Evolutionary conservation across 2,888 invertebrate species (phyloP), one percentile per base, ranked within the genome.

Genomic region (Parnassius orleans): DNA sequence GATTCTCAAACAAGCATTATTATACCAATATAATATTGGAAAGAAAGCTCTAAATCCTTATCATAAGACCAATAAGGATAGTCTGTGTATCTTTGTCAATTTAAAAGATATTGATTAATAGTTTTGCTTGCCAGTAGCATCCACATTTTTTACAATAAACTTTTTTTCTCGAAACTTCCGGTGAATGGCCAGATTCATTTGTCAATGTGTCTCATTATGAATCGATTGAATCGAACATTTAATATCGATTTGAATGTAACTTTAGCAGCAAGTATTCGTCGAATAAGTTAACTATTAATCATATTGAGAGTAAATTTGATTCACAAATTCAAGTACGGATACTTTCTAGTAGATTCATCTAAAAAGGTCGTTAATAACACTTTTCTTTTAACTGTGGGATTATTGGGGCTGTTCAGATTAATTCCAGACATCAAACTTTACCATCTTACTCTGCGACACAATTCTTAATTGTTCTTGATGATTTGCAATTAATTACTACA

Each of bases 21-120:
- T 53, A 46, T 46, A n/a, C 42, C 7, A 10, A 47, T 7, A 46
- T 58, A 19, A 19, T 48, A 52, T 9, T 19, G 50, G 33, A 70
- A 65, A 59, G 43, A 61, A 10, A 43, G 65, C 50, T 65, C 65
- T 67, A 64, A 57, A 0, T 0, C 10, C 7, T 33, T 9, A 19
- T 0, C 42, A 64, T 69, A 69, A 68, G 65, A 64, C 62, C 50
- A 64, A 33, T 12, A n/a, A 15, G 24, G 5, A 24, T 33, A 5
- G 57, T n/a, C 57, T 33, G 48, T 14, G 9, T 53, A 65, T 62
- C 19, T 64, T 71, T 70, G 70, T 76, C 73, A 67, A 77, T 77
- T 68, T 62, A 72, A 79, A 82, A 80, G 76, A 78, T 75, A 77
- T 80, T 88, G 89, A 89, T 89, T 89, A 86, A 89, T 89, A 80